Percentiles rank a stretch among this genome's conserved stretches.
These are phyloP conservation scores for Etheostoma perlongum DNA, from an alignment of 2,797 vertebrate species.

Conservation along the genomic window DNA sequence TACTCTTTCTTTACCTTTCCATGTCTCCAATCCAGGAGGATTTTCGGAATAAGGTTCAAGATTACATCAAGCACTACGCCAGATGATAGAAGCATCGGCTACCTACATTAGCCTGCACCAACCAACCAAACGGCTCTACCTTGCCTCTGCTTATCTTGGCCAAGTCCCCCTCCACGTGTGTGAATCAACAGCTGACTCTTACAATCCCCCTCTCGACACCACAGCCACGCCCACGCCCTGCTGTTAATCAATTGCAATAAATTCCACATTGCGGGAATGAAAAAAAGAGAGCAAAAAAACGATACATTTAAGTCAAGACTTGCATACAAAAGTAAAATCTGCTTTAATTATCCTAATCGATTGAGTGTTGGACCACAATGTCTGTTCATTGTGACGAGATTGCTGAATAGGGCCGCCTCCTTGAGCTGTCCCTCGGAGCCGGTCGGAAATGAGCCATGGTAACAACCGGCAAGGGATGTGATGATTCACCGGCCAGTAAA, in stretches of 20 bases:
- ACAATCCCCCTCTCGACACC: slow-evolving; percentile 16
- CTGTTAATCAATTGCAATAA: slow-evolving; percentile 62
- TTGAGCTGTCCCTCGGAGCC: slow-evolving; percentile 24
- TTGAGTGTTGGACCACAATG: slow-evolving; percentile 49
- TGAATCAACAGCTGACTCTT: slow-evolving; percentile 63
- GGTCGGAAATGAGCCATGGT: slow-evolving; percentile 31
- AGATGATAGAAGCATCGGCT: slow-evolving; percentile 91
- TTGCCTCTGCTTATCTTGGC: slow-evolving; percentile 72
- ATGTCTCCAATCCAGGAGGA: slow-evolving; percentile 88
- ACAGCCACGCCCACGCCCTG: slow-evolving; percentile 34
- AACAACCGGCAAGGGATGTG: not conserved
- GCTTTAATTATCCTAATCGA: slow-evolving; percentile 60
- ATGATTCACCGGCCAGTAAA: not conserved
- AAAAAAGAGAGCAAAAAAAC: slow-evolving; percentile 15
- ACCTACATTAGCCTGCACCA: slow-evolving; percentile 59
- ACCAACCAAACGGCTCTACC: slow-evolving; percentile 74
- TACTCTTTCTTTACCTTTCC: slow-evolving; percentile 7
- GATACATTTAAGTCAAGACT: slow-evolving; percentile 39
- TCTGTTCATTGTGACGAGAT: slow-evolving; percentile 35
- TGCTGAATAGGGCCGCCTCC: slow-evolving; percentile 12
- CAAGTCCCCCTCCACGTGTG: slow-evolving; percentile 40
- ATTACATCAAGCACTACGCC: slow-evolving; percentile 97
- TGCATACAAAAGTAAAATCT: slow-evolving; percentile 42
- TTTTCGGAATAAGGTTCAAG: slow-evolving; percentile 96
- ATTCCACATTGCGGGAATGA: slow-evolving; percentile 48